These are phyloP conservation scores for Apoda limacodes DNA, from an alignment of 2,888 invertebrate species.

Conservation along the genomic window DNA sequence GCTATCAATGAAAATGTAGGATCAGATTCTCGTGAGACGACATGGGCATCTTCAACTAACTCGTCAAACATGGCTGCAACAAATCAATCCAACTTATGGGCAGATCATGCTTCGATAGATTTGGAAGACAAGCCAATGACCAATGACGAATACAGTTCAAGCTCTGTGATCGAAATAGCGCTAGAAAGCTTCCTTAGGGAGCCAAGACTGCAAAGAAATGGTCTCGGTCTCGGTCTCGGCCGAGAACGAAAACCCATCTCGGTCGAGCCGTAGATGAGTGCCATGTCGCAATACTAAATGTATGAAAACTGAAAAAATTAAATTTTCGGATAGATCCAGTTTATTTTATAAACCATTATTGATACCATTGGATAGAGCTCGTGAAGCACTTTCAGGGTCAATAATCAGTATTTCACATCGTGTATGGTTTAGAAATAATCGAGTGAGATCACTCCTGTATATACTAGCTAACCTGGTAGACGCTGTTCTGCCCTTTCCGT, in stretches of 20 bases:
- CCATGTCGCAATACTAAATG: too few species aligned
- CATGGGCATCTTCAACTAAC: neutral
- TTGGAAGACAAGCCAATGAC: slow-evolving; percentile 5
- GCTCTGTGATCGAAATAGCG: slow-evolving; percentile 26
- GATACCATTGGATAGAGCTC: too few species aligned
- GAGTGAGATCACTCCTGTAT: too few species aligned
- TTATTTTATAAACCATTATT: too few species aligned
- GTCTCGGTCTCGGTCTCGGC: neutral
- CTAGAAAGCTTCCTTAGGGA: slow-evolving; percentile 7
- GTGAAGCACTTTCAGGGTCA: too few species aligned
- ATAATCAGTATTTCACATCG: too few species aligned
- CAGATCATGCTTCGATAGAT: slow-evolving; percentile 15
- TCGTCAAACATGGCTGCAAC: slow-evolving; percentile 4
- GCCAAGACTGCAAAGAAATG: slow-evolving; percentile 4
- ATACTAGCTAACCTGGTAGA: too few species aligned
- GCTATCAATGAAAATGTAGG: neutral
- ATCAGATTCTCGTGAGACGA: neutral
- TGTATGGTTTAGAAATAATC: too few species aligned
- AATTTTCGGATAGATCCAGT: too few species aligned
- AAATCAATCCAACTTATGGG: slow-evolving; percentile 4
- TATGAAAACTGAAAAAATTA: too few species aligned
- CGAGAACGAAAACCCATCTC: slow-evolving; percentile 1
- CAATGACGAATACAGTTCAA: slow-evolving; percentile 26
- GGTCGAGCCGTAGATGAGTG: neutral
- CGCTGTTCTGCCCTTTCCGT: too few species aligned